phyloP scores from a whole-genome alignment of 2,797 vertebrate species.

The Delichon dasypus region DNA sequence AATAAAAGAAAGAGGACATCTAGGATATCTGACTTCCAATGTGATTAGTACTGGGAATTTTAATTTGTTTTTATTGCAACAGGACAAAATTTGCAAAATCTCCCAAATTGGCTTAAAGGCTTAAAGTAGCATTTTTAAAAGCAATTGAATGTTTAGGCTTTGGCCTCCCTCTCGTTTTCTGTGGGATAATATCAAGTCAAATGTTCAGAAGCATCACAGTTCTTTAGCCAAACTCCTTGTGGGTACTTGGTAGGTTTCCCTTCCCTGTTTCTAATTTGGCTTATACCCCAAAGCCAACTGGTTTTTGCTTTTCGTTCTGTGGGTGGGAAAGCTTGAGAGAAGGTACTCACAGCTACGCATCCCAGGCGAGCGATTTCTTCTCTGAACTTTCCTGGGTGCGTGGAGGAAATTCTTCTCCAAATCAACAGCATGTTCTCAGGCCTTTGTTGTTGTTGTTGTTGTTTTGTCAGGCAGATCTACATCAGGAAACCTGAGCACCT shows the following conservation, averaged over 20 bases:
- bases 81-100: not conserved
- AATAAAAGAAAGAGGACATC: not conserved
- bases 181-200: conserved; percentile 14
- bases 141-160: not conserved
- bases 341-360: not conserved
- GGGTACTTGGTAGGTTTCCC: conserved; percentile 20
- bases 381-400: not conserved
- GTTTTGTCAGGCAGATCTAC: not conserved
- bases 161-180: conserved; percentile 3
- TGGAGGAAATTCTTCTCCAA: conserved; percentile 32
- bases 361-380: not conserved
- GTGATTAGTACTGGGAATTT: not conserved
- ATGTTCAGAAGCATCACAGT: conserved; percentile 10
- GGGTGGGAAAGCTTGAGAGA: conserved; percentile 11
- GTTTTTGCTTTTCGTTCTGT: conserved; percentile 10
- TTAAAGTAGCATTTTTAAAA: not conserved
- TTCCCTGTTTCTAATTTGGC: conserved; percentile 40
- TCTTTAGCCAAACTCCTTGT: conserved; percentile 33
- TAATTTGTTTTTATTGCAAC: not conserved
- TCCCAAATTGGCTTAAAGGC: not conserved
- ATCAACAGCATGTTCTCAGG: not conserved
- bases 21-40: not conserved
- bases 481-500: conserved; percentile 38
- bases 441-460: conserved; percentile 5
- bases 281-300: conserved; percentile 25